Conservation (phyloP, 2,797 vertebrate species). For the Anisognathus igniventris region DNA sequence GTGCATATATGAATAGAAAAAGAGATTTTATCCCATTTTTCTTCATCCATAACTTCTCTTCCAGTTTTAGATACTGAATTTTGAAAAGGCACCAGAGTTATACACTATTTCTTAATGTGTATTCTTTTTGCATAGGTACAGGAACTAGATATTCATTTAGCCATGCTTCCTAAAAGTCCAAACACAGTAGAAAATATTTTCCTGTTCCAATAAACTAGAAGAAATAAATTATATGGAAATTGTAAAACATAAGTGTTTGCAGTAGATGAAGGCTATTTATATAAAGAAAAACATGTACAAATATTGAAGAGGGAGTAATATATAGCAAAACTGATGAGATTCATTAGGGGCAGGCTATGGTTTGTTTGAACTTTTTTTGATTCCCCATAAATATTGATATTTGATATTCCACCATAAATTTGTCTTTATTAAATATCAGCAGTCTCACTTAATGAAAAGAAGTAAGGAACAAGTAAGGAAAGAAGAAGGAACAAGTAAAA, state of each 20-base stretch:
- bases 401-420: background rate
- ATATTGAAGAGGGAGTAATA: background rate
- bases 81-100: background rate
- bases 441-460: background rate
- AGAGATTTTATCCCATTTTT: background rate
- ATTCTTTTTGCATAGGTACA: background rate
- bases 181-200: background rate
- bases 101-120: background rate
- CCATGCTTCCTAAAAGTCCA: background rate
- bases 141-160: background rate
- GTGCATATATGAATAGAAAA: background rate
- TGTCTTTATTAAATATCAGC: constrained; percentile 4
- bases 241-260: background rate
- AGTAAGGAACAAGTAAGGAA: background rate
- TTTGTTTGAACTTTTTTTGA: background rate
- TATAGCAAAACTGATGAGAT: background rate
- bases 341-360: background rate
- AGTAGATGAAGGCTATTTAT: background rate
- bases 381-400: too few species aligned
- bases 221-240: background rate
- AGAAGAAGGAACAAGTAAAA: background rate
- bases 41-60: background rate
- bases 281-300: background rate
- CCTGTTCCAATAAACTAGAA: background rate
- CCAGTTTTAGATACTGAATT: background rate